Percentiles rank a stretch among this genome's conserved stretches.
Conservation (phyloP, 2,888 invertebrate species). For the Heliconius sara region DNA sequence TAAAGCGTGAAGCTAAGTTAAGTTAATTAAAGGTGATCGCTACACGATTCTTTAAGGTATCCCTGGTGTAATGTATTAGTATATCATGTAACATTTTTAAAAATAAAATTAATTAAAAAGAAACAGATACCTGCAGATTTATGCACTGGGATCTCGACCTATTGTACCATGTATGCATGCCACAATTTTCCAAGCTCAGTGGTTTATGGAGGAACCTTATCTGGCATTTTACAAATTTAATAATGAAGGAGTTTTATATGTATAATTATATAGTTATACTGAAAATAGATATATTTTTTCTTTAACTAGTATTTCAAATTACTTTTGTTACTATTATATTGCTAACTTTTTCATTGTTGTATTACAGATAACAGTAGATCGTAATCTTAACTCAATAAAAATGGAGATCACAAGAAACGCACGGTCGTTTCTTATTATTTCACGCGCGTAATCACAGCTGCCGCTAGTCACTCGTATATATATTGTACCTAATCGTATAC, state of each 20-base stretch:
- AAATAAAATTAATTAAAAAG: too few relatives aligned
- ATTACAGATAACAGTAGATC: background rate
- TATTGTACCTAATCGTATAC: background rate
- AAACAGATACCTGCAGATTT: too few relatives aligned
- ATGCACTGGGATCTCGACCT: too few relatives aligned
- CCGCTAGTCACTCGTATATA: background rate
- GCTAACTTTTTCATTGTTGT: background rate
- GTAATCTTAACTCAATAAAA: background rate
- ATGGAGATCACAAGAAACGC: background rate
- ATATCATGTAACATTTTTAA: too few relatives aligned
- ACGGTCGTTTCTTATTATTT: constrained; percentile 9
- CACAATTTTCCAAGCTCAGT: too few relatives aligned
- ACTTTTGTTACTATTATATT: background rate
- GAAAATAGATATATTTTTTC: background rate
- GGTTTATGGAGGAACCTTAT: too few relatives aligned
- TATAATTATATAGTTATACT: background rate
- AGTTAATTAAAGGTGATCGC: too few relatives aligned
- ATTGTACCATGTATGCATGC: too few relatives aligned
- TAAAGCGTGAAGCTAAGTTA: too few relatives aligned
- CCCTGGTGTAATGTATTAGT: too few relatives aligned
- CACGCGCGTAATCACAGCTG: constrained; percentile 1
- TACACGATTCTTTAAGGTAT: too few relatives aligned
- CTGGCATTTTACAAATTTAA: background rate
- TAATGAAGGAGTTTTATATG: background rate
- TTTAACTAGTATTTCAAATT: background rate